These are phyloP conservation scores for Cheilosia vernalis DNA, from an alignment of 2,888 invertebrate species.

Conservation along the genomic window DNA sequence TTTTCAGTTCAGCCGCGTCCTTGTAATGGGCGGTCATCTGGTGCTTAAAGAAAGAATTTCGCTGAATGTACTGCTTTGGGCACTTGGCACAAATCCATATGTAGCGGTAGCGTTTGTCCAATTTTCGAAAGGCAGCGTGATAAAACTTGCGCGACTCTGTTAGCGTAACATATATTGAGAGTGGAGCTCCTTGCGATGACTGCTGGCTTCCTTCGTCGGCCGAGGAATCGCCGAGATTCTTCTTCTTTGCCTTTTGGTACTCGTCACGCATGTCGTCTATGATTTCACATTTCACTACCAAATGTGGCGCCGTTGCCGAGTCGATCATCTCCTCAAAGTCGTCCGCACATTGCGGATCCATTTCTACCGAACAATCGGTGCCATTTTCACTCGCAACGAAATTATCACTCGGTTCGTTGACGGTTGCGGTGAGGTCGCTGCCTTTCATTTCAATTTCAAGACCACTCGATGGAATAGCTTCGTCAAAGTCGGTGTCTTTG, in stretches of 20 bases:
- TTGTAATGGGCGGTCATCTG: slow-evolving; percentile 71
- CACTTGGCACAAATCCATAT: slow-evolving; percentile 78
- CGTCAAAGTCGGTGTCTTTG: background rate
- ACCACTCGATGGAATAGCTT: background rate
- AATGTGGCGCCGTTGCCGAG: slow-evolving; percentile 9
- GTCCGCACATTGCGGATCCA: background rate
- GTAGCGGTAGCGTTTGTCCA: slow-evolving; percentile 72
- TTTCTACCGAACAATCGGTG: background rate
- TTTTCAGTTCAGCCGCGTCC: slow-evolving; percentile 40
- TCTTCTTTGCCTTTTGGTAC: slow-evolving; percentile 54
- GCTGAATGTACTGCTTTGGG: slow-evolving; percentile 76
- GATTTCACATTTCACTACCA: slow-evolving; percentile 10
- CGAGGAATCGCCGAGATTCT: background rate
- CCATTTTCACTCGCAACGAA: background rate
- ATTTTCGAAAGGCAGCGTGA: background rate
- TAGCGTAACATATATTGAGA: slow-evolving; percentile 30
- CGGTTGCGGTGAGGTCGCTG: too few species aligned
- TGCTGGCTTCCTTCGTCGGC: slow-evolving; percentile 23
- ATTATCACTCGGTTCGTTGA: background rate
- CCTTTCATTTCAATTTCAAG: background rate
- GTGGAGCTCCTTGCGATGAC: background rate
- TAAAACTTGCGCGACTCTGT: background rate
- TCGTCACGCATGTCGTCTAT: slow-evolving; percentile 44
- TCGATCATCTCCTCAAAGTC: slow-evolving; percentile 47
- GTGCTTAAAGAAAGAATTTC: slow-evolving; percentile 76